Base-by-base conservation (phyloP, 1,140 invertebrate genomes). In the Drosophila pallidifrons region DNA sequence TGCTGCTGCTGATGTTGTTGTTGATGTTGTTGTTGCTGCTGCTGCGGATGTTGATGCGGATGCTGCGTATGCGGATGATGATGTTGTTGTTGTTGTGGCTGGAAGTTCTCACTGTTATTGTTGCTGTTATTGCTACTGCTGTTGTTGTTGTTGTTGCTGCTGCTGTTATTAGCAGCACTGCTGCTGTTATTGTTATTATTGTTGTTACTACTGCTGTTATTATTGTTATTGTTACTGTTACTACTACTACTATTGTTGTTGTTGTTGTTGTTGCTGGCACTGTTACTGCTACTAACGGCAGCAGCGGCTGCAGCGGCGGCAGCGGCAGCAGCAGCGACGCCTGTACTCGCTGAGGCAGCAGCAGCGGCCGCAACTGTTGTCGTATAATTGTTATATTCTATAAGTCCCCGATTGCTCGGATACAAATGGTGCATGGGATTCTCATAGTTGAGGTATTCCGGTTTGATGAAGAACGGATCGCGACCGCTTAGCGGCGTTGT, bases 361-460 rank as follows among this genome's bases (percentile, higher is more conserved):
- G 77, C 73, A 3, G 88, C 85, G 59, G 83, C 89, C n/a, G 82
- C 82, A 67, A 91, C 82, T 57, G 75, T 69, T 25, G 61, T 78
- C 49, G 91, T 85, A 57, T 87, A 88, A 52, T 79, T 91, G 30
- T 91, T 91, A 32, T 92, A 92, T 47, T 92, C 91, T 79, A 92
- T 82, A 61, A 92, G 85, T 43, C 91, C 83, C 46, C 91, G 55
- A 16, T 91, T 91, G 68, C 77, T 82, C 54, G 91, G 87, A 58
- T 92, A 92, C 45, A 92, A 67, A 82, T 91, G 91, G 78, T 91
- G 91, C 91, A 91, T 91, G 83, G 91, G 91, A 77, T 75, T 92
- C 82, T 92, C 91, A 92, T 92, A 92, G 82, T 83, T 92, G 77
- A 92, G 87, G 75, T 92, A 92, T 82, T 92, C 91, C 59, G 91